Evolutionary conservation across 2,797 vertebrate genomes (phyloP).

Genomic region (Podargus strigoides): DNA sequence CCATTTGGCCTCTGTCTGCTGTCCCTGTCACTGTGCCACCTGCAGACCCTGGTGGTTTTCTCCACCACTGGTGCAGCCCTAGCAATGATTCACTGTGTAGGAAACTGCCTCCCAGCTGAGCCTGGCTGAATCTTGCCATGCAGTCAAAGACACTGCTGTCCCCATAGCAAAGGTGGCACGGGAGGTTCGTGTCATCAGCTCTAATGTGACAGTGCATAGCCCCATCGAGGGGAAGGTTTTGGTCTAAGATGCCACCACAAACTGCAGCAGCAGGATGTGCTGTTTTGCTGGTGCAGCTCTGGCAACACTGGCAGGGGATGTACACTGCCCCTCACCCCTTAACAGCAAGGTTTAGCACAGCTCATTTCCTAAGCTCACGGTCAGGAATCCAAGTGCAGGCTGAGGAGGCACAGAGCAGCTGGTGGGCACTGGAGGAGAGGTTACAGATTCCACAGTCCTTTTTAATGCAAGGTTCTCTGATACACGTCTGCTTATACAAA

Average conservation of each 20-base stretch:
- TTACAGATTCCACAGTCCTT: neutral
- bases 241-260: neutral
- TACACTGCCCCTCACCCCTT: accelerated
- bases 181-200: neutral
- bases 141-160: neutral
- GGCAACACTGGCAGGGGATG: too few species aligned
- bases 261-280: neutral
- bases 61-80: neutral
- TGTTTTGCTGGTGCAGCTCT: neutral
- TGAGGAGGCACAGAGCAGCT: neutral
- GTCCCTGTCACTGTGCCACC: neutral
- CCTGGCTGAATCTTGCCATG: accelerated
- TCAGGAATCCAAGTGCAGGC: neutral
- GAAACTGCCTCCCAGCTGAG: neutral
- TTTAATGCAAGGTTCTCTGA: neutral
- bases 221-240: neutral
- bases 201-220: neutral
- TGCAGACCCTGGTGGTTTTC: neutral
- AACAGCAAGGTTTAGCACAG: neutral
- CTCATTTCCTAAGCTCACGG: neutral
- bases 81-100: neutral
- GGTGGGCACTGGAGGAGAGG: neutral
- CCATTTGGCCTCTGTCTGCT: neutral
- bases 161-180: neutral
- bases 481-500: neutral